Base-by-base conservation (phyloP, 2,113 vertebrate genomes). In the Cyanocitta stelleri region DNA sequence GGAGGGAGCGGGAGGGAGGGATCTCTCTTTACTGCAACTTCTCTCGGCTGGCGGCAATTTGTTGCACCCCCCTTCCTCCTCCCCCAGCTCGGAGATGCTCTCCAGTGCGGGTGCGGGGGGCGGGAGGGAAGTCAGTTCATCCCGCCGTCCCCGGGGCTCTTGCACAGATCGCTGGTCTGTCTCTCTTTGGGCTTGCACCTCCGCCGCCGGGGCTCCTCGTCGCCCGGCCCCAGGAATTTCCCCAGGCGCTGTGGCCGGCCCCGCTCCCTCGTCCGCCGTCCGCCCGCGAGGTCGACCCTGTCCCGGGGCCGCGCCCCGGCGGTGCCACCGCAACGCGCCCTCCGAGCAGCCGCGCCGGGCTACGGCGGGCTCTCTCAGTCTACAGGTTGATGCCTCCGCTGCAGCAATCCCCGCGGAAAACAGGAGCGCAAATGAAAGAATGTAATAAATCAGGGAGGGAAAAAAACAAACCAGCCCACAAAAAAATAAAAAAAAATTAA, bases 11-110 rank as follows among this genome's bases (percentile, higher is more conserved):
- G 71, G 76, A 48, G 39, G 89, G 79, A 71, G 88, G 75, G 63
- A 75, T 58, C 62, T 89, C 58, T 66, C 79, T 89, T 78, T 44
- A 67, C 95, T 89, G 78, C 94, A 96, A 96, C 96, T 96, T 96
- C 96, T 94, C 90, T 56, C 22, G 77, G 69, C 67, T 87, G 67
- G 59, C 92, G 59, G 86, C 84, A 92, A 55, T 87, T 93, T 92
- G 94, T 82, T 91, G 90, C 90, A 61, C 92, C 73, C 78, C 78
- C 35, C 37, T 54, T 46, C 77, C 88, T 83, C 92, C 80, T 85
- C 89, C 80, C 74, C 41, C 56, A 35, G 26, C 56, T 76, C 21
- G 67, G 71, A 44, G 81, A 79, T 80, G 58, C 55, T 44, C 58
- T 72, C 58, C 35, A 32, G 46, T 32, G 81, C 67, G 43, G 56